Percentiles rank a stretch among this genome's conserved stretches.
phyloP scores from a whole-genome alignment of 2,888 invertebrate species.

The Cataglyphis altisquamis region DNA sequence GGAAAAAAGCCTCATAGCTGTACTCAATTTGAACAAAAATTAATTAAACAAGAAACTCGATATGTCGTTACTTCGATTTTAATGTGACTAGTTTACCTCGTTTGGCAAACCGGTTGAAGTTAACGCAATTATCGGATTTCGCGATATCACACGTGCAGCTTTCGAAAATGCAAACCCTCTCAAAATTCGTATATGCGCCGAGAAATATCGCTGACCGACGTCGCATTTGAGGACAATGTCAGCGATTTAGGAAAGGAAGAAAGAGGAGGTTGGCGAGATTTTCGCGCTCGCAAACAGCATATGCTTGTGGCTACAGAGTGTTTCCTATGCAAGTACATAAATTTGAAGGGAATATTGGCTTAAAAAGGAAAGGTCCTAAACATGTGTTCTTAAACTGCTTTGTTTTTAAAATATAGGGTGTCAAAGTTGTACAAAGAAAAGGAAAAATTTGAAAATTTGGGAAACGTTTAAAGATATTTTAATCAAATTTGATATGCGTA shows the following conservation, averaged over 20 bases:
- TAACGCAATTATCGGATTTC: conserved; percentile 42
- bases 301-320: too few relatives aligned
- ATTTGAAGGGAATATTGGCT: too few relatives aligned
- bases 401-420: too few relatives aligned
- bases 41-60: conserved; percentile 44
- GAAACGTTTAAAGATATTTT: too few relatives aligned
- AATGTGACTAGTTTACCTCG: conserved; percentile 3
- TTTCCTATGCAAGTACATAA: too few relatives aligned
- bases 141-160: conserved; percentile 35
- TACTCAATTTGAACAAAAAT: conserved; percentile 34
- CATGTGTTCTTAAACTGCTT: too few relatives aligned
- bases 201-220: conserved; percentile 26
- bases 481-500: too few relatives aligned
- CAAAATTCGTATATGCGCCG: not conserved
- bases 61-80: conserved; percentile 28
- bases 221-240: conserved; percentile 25
- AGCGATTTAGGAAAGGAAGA: conserved; percentile 19
- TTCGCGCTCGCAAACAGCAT: conserved; percentile 27
- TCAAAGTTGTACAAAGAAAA: too few relatives aligned
- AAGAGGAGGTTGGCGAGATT: conserved; percentile 26
- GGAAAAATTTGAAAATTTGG: too few relatives aligned
- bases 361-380: too few relatives aligned
- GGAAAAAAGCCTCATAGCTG: not conserved
- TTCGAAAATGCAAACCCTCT: not conserved
- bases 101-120: conserved; percentile 16